A percentile compares a stretch with the other conserved stretches of the same genome.
Conservation (phyloP, 1,140 invertebrate species). For the Helicoverpa armigera region DNA sequence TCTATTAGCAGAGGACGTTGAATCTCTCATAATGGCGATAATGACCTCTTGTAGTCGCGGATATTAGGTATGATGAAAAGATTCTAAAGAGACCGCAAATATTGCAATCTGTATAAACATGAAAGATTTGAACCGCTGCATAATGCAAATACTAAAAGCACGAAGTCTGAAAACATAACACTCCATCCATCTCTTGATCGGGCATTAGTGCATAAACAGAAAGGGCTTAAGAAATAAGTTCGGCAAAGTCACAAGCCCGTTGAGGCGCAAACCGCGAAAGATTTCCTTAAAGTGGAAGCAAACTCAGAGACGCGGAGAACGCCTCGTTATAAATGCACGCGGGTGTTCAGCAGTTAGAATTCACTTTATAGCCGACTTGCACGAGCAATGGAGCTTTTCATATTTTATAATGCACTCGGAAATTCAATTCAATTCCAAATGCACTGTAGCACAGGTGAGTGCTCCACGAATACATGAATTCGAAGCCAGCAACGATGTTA, state of each 20-base stretch:
- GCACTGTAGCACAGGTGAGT: slow-evolving; percentile 6
- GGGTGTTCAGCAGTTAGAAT: slow-evolving; percentile 12
- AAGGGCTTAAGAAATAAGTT: neutral
- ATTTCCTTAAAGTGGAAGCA: neutral
- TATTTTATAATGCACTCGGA: slow-evolving; percentile 41
- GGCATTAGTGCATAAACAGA: neutral
- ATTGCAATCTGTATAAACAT: too few species aligned
- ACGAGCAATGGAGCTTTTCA: slow-evolving; percentile 35
- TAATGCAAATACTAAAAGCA: too few species aligned
- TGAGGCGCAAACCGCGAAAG: neutral
- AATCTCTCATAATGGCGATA: too few species aligned
- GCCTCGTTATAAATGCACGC: slow-evolving; percentile 32
- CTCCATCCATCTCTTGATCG: too few species aligned
- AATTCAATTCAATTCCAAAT: slow-evolving; percentile 35
- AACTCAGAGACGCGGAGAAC: neutral
- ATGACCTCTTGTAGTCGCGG: too few species aligned
- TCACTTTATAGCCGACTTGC: slow-evolving; percentile 31
- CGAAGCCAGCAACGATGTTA: neutral
- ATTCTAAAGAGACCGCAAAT: too few species aligned
- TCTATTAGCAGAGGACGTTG: too few species aligned
- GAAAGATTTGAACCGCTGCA: too few species aligned
- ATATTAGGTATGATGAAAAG: too few species aligned
- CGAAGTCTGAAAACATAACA: too few species aligned
- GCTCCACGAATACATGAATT: neutral
- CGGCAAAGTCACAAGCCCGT: neutral